These are phyloP conservation scores for Lepilemur septentrionalis DNA, from an alignment of 2,797 vertebrate genomes.

Conservation along the genomic window DNA sequence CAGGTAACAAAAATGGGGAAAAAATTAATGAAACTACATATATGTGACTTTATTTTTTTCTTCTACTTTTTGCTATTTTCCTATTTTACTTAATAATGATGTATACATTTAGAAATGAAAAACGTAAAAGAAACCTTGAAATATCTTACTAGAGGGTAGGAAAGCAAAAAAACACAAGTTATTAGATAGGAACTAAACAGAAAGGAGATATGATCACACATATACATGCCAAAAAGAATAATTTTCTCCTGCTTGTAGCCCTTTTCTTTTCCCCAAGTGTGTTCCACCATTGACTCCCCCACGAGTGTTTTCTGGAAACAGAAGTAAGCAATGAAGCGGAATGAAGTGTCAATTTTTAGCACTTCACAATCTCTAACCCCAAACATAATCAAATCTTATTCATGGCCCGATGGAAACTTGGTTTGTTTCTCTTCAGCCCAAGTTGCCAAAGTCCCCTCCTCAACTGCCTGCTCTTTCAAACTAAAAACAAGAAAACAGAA, in stretches of 20 bases:
- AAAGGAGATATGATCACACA: background rate
- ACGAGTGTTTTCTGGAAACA: background rate
- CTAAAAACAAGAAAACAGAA: slow-evolving; percentile 13
- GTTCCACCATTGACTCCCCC: background rate
- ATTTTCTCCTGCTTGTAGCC: background rate
- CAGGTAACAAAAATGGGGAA: background rate
- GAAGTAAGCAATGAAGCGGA: slow-evolving; percentile 17
- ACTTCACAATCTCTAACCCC: background rate
- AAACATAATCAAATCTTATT: background rate
- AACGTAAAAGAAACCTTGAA: background rate
- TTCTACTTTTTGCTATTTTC: background rate
- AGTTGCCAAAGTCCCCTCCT: background rate
- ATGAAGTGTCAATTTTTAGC: background rate
- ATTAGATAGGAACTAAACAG: background rate
- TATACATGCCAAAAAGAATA: background rate
- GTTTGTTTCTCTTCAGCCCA: background rate
- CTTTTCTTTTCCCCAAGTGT: background rate
- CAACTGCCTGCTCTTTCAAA: background rate
- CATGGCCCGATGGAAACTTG: background rate
- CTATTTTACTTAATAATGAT: background rate
- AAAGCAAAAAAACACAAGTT: background rate
- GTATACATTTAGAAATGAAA: background rate
- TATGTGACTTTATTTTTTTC: background rate
- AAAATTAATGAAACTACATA: background rate
- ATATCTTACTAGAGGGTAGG: background rate